Base-by-base conservation (phyloP, 2,797 vertebrate species). In the Epinephelus coioides region DNA sequence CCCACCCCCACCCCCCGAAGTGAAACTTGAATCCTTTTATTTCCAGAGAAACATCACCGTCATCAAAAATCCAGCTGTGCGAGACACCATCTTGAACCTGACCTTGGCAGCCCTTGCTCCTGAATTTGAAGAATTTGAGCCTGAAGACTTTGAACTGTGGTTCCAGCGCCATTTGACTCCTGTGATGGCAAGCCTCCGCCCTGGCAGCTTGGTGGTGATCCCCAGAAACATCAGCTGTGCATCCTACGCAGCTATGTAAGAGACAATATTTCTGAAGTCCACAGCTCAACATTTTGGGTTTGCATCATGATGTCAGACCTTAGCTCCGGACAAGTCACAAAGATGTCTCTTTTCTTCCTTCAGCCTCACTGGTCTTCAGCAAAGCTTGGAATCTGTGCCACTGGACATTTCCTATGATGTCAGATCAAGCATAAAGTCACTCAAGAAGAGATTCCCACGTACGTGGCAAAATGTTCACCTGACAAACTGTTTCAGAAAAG, bases 51-150 rank as follows among this genome's bases (percentile, higher is more conserved):
- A 47, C 46, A 47, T 47, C 46, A 17, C 5, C 14, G 5, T 15
- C 46, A 47, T 47, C 46, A 17, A 5, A 47, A 17, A 86, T 65
- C 0, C 51, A 43, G 59, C 7, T 13, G 88, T 88, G 25, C 76
- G 82, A 71, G 89, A 86, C 18, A 81, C 54, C 66, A 84, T 92
- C 76, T 78, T 92, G 60, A 88, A 89, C 75, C 54, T 81, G 80
- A 89, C 90, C 54, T 80, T 88, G 73, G 60, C 15, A 19, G 73
- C 76, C 68, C 76, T 92, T 50, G 73, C 61, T 47, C 66, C 44
- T n/a, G 2, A 44, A 68, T 78, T 91, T 21, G 11, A 27, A 23
- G 2, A 21, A 25, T 92, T 85, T 87, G 21, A 17, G 43, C 8
- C 76, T 2, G 13, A n/a, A 34, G 84, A 82, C 68, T 90, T 69